Percentiles rank a stretch among this genome's conserved stretches.
Conservation (phyloP, 1,140 invertebrate species). For the Drosophila tsacasi region DNA sequence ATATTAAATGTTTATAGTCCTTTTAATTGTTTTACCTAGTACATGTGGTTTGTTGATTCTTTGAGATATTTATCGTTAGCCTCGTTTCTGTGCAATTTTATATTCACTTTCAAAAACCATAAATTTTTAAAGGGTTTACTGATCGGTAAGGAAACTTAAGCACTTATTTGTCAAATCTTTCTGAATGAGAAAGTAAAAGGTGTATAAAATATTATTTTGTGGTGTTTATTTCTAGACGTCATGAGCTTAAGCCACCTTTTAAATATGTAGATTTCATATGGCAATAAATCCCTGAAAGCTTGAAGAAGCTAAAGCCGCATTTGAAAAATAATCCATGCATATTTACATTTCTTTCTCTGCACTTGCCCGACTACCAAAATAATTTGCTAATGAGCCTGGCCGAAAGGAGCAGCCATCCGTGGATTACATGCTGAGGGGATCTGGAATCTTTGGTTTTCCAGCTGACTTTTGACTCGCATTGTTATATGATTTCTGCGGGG, state of each 20-base stretch:
- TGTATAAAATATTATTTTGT: too few species aligned
- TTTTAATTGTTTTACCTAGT: neutral
- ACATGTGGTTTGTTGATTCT: neutral
- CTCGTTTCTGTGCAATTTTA: neutral
- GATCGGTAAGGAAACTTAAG: neutral
- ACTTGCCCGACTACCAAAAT: slow-evolving; percentile 40
- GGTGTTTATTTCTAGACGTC: too few species aligned
- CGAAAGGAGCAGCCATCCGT: slow-evolving; percentile 68
- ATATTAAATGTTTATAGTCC: neutral
- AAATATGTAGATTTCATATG: neutral
- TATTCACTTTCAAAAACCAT: slow-evolving; percentile 3
- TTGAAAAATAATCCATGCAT: too few species aligned
- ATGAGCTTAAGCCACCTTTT: neutral
- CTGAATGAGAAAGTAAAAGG: neutral
- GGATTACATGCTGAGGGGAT: slow-evolving; percentile 43
- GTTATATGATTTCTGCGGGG: slow-evolving; percentile 70
- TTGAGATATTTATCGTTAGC: neutral
- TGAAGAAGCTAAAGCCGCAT: too few species aligned
- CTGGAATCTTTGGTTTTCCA: slow-evolving; percentile 43
- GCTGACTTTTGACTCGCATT: slow-evolving; percentile 73
- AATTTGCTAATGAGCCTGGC: slow-evolving; percentile 73
- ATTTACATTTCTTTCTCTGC: slow-evolving; percentile 25
- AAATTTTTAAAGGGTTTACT: neutral
- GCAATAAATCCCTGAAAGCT: neutral
- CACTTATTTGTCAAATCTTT: neutral